Conservation (phyloP, 2,888 invertebrate genomes). For the Tipula lateralis region DNA sequence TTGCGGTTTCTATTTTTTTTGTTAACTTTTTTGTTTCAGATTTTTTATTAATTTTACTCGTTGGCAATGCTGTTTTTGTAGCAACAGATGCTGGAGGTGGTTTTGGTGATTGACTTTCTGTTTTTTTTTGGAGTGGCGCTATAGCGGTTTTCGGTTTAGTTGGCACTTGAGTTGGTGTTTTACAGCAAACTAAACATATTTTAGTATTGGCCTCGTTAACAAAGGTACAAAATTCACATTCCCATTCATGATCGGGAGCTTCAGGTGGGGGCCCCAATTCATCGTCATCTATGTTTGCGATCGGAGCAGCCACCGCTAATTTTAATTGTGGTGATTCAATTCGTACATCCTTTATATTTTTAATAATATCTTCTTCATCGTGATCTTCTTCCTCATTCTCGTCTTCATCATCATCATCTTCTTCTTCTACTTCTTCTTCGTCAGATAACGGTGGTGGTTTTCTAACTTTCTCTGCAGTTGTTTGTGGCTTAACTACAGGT, state of each 20-base stretch:
- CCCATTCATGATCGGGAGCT: constrained; percentile 63
- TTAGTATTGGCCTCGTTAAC: constrained; percentile 74
- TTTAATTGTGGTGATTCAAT: constrained; percentile 36
- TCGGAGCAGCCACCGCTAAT: constrained; percentile 24
- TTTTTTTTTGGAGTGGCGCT: neutral
- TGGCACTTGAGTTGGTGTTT: constrained; percentile 57
- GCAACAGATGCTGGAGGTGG: neutral
- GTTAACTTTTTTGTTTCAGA: neutral
- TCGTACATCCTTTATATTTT: constrained; percentile 31
- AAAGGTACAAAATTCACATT: constrained; percentile 86
- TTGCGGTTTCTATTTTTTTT: constrained; percentile 31
- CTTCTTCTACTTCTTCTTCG: neutral
- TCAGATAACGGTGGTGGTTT: neutral
- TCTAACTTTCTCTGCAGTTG: neutral
- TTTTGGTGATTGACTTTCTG: constrained; percentile 41
- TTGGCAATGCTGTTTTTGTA: constrained; percentile 30
- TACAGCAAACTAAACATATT: constrained; percentile 82
- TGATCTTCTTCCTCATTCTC: constrained; percentile 34
- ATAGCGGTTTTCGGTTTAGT: constrained; percentile 36
- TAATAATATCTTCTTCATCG: constrained; percentile 29
- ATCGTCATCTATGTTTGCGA: constrained; percentile 39
- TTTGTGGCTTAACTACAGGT: neutral
- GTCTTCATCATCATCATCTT: neutral
- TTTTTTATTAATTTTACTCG: constrained; percentile 33
- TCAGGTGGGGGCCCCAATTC: constrained; percentile 50